phyloP scores from a whole-genome alignment of 2,888 invertebrate genomes.

The Apamea epomidion region DNA sequence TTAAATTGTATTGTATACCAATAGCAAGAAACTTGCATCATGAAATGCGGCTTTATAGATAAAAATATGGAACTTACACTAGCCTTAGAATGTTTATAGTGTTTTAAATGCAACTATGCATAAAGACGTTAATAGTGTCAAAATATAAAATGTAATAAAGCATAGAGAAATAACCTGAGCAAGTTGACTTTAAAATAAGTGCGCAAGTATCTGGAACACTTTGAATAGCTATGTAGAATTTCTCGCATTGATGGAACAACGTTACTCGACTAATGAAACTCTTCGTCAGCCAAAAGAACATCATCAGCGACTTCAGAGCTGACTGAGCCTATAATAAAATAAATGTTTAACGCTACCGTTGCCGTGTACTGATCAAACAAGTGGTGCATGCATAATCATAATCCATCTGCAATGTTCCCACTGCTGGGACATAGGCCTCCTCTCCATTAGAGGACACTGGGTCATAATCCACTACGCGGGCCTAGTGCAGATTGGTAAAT shows the following conservation, averaged over 20 bases:
- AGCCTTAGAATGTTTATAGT: neutral
- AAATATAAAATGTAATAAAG: neutral
- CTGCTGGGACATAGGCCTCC: too few relatives aligned
- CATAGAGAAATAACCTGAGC: slow-evolving; percentile 20
- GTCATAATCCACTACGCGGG: too few relatives aligned
- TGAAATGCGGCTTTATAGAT: neutral
- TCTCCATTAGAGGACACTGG: too few relatives aligned
- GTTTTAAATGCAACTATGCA: neutral
- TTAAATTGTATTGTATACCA: neutral
- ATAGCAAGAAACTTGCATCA: neutral
- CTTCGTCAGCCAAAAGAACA: slow-evolving; percentile 22
- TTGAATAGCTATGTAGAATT: slow-evolving; percentile 38
- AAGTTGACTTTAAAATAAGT: slow-evolving; percentile 17
- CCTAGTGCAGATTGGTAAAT: too few relatives aligned
- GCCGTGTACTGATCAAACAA: neutral
- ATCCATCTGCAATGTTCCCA: too few relatives aligned
- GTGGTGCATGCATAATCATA: too few relatives aligned
- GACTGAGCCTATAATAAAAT: neutral
- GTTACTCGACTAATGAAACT: slow-evolving; percentile 14
- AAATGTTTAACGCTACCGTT: neutral
- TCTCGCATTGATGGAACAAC: slow-evolving; percentile 32
- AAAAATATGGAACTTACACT: neutral
- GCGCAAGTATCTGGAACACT: slow-evolving; percentile 32
- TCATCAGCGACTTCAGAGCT: neutral
- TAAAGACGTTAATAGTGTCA: neutral